These are phyloP conservation scores for Ornithoptera priamus DNA, from an alignment of 2,888 invertebrate genomes.

Conservation along the genomic window DNA sequence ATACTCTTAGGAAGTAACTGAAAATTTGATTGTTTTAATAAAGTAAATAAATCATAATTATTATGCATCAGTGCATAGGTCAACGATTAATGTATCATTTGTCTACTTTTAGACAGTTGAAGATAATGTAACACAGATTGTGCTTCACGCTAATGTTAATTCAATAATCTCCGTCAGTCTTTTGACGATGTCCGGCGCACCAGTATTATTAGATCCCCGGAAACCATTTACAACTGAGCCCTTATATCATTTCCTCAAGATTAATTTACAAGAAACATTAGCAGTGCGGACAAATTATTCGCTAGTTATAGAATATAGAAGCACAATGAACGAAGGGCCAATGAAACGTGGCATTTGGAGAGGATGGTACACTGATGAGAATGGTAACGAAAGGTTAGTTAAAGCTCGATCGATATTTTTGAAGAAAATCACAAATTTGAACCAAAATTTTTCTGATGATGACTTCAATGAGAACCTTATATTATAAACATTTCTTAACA, in stretches of 20 bases:
- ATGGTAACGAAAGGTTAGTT: slow-evolving; percentile 57
- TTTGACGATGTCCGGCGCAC: slow-evolving; percentile 34
- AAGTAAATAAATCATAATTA: too few relatives aligned
- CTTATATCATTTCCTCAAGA: slow-evolving; percentile 67
- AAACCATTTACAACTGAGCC: slow-evolving; percentile 47
- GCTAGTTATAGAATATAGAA: slow-evolving; percentile 68
- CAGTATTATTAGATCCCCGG: slow-evolving; percentile 36
- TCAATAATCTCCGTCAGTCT: slow-evolving; percentile 47
- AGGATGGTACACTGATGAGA: slow-evolving; percentile 62
- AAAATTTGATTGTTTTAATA: too few relatives aligned
- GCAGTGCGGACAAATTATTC: slow-evolving; percentile 54
- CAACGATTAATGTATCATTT: not conserved
- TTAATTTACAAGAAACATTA: slow-evolving; percentile 55
- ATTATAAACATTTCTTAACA: too few relatives aligned
- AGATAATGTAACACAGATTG: slow-evolving; percentile 57
- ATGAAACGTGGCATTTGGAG: slow-evolving; percentile 73
- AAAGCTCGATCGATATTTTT: not conserved
- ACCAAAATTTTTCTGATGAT: too few relatives aligned
- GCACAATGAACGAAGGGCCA: slow-evolving; percentile 74
- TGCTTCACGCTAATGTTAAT: slow-evolving; percentile 74
- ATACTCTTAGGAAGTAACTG: too few relatives aligned
- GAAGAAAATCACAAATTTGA: too few relatives aligned
- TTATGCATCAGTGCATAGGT: too few relatives aligned
- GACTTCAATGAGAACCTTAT: too few relatives aligned
- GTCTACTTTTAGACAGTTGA: slow-evolving; percentile 50